A percentile compares a stretch with the other conserved stretches of the same genome.
Evolutionary conservation across 2,113 vertebrate genomes (phyloP).

Genomic region (Dascyllus trimaculatus): DNA sequence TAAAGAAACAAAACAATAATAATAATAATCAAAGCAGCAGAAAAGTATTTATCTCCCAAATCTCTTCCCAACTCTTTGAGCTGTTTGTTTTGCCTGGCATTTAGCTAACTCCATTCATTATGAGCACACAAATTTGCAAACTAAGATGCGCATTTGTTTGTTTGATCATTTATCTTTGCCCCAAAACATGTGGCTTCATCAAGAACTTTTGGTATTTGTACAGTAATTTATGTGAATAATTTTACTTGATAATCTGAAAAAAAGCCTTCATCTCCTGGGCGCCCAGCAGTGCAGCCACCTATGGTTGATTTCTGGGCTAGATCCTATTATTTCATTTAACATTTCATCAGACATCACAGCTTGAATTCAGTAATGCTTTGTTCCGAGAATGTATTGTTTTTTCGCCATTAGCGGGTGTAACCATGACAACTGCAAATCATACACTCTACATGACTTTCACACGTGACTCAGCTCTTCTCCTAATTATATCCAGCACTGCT

Average conservation of each 20-base stretch:
- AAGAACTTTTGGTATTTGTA: conserved; percentile 40
- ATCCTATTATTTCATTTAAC: conserved; percentile 76
- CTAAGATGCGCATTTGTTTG: conserved; percentile 39
- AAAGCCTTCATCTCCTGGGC: conserved; percentile 51
- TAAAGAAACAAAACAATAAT: conserved; percentile 69
- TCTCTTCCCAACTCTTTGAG: conserved; percentile 1
- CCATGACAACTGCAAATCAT: conserved; percentile 72
- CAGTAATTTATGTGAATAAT: conserved; percentile 74
- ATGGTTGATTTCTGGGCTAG: conserved; percentile 70
- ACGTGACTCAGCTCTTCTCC: conserved; percentile 46
- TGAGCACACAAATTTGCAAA: conserved; percentile 18
- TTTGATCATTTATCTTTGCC: conserved; percentile 44
- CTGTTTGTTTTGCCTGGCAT: conserved; percentile 54
- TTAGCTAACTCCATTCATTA: conserved; percentile 50
- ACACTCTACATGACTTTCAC: conserved; percentile 52
- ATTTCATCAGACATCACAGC: conserved; percentile 81
- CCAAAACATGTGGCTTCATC: conserved; percentile 59
- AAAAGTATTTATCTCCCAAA: conserved; percentile 3
- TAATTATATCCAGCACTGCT: conserved; percentile 52
- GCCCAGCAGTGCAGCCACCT: conserved; percentile 62
- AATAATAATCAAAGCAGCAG: neutral
- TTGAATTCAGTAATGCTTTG: conserved; percentile 65
- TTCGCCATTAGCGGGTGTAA: conserved; percentile 50
- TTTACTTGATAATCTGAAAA: conserved; percentile 55
- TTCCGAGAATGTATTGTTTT: conserved; percentile 63